phyloP scores from a whole-genome alignment of 2,797 vertebrate species.

The Monodelphis domestica region DNA sequence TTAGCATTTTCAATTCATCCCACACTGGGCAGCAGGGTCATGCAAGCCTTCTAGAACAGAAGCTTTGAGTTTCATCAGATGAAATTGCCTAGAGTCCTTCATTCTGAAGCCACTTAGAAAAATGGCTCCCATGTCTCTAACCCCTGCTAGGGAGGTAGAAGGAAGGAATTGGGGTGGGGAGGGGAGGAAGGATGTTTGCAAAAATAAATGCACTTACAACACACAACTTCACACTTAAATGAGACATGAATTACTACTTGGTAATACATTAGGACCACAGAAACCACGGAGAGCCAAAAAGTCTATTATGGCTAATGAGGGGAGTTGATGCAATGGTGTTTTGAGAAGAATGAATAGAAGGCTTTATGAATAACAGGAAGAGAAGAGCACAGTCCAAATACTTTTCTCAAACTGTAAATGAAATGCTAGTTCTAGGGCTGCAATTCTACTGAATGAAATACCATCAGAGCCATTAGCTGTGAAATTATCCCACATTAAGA shows the following conservation, averaged over 20 bases:
- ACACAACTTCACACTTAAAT: conserved; percentile 79
- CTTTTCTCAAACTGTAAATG: conserved; percentile 66
- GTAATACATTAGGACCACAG: conserved; percentile 78
- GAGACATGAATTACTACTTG: conserved; percentile 79
- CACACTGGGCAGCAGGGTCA: conserved; percentile 49
- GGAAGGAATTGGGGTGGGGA: not conserved
- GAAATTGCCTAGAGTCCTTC: conserved; percentile 69
- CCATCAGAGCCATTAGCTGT: conserved; percentile 29
- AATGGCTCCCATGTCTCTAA: conserved; percentile 65
- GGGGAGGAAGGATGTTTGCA: conserved; percentile 57
- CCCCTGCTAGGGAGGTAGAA: conserved; percentile 19
- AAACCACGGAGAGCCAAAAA: conserved; percentile 80
- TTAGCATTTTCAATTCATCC: conserved; percentile 57
- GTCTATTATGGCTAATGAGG: conserved; percentile 81
- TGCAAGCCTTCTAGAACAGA: conserved; percentile 55
- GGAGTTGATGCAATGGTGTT: conserved; percentile 61
- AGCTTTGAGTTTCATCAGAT: conserved; percentile 69
- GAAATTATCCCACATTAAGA: conserved; percentile 62
- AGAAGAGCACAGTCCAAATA: conserved; percentile 71
- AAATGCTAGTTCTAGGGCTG: conserved; percentile 48
- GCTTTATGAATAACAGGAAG: conserved; percentile 73
- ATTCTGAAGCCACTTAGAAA: conserved; percentile 60
- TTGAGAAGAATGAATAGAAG: conserved; percentile 66
- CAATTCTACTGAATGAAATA: conserved; percentile 63
- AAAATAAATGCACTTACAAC: conserved; percentile 75